Percentiles rank a stretch among this genome's conserved stretches.
Conservation (phyloP, 2,888 invertebrate genomes). For the Acanthosepion lycidas region DNA sequence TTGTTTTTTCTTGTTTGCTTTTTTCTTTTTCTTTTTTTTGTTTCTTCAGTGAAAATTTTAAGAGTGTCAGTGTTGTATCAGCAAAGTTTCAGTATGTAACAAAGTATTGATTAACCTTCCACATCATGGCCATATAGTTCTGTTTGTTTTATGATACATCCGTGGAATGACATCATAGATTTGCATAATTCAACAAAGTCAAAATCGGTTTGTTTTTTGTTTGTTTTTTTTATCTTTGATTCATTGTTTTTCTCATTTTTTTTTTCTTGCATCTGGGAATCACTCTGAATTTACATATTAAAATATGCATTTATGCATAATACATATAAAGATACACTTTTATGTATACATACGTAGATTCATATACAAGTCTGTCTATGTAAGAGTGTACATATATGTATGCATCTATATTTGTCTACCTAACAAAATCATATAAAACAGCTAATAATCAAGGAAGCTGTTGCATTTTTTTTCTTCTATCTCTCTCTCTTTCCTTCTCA, state of each 20-base stretch:
- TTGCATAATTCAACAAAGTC: constrained; percentile 17
- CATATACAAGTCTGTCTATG: not conserved
- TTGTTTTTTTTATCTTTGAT: not conserved
- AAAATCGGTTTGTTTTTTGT: not conserved
- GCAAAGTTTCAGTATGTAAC: not conserved
- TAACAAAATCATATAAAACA: constrained; percentile 18
- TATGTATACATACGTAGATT: not conserved
- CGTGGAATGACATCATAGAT: not conserved
- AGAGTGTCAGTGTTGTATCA: not conserved
- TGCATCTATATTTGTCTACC: constrained; percentile 22
- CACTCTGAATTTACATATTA: constrained; percentile 5
- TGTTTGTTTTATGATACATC: not conserved
- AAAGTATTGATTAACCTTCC: not conserved
- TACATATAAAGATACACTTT: constrained; percentile 16
- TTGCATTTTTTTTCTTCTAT: not conserved
- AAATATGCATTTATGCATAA: constrained; percentile 14
- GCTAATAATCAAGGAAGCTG: not conserved
- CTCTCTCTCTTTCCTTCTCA: constrained; percentile 33
- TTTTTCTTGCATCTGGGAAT: not conserved
- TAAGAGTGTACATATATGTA: not conserved
- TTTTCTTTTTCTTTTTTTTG: not conserved
- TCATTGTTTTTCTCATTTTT: not conserved
- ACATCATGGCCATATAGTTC: not conserved
- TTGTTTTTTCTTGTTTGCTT: not conserved
- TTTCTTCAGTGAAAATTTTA: not conserved